Evolutionary conservation across 2,797 vertebrate species (phyloP).

Genomic region (Sarcophilus harrisii): DNA sequence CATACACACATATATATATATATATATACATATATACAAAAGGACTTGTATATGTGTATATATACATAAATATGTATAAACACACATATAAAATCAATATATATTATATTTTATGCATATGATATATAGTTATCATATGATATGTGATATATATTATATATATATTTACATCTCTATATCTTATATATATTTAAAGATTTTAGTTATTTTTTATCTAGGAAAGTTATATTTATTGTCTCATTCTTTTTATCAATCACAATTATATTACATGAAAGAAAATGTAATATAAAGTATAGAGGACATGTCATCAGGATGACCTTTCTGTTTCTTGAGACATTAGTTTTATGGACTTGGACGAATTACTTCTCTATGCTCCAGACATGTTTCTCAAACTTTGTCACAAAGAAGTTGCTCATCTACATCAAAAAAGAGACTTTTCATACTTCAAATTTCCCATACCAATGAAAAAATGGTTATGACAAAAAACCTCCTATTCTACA

Average conservation of each 20-base stretch:
- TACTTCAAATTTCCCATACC: background rate
- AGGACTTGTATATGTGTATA: background rate
- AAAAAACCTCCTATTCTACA: background rate
- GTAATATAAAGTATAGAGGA: background rate
- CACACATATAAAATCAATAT: background rate
- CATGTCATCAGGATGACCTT: background rate
- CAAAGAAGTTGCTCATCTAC: background rate
- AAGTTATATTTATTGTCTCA: slow-evolving; percentile 12
- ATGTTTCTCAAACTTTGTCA: background rate
- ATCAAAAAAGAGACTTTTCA: background rate
- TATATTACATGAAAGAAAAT: background rate
- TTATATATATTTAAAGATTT: slow-evolving; percentile 48
- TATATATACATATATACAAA: background rate
- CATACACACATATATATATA: background rate
- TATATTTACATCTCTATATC: background rate
- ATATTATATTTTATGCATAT: background rate
- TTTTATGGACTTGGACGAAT: background rate
- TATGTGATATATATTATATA: background rate
- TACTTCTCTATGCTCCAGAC: background rate
- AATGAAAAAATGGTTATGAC: background rate
- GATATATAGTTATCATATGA: too few relatives aligned
- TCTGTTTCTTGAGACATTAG: background rate
- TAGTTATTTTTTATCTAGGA: background rate
- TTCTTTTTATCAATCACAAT: slow-evolving; percentile 50
- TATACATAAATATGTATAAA: background rate